Base-by-base conservation (phyloP, 2,113 vertebrate genomes). In the Bufo gargarizans region DNA sequence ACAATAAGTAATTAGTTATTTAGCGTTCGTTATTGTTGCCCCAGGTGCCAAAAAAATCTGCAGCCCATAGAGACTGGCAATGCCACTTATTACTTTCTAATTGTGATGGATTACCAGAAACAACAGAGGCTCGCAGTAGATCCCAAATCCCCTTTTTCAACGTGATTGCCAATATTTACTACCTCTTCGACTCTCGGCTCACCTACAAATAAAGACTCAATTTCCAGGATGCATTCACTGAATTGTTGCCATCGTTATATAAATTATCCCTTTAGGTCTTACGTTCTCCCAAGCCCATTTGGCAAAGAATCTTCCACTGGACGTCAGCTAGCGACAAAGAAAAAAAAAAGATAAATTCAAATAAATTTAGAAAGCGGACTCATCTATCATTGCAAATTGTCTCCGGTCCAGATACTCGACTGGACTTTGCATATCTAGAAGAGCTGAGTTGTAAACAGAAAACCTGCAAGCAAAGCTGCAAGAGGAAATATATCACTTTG, bases 171-270 rank as follows among this genome's bases (percentile, higher is more conserved):
- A 58, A 16, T 59, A 81, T 59, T 81, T 19, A 59, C 55, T 81
- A 61, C 78, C 55, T 78, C 71, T 85, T 56, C 55, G 3, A 14
- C 20, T 72, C 83, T 85, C 17, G 7, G 56, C 55, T 43, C 55
- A 76, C 50, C 67, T 55, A 56, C 67, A 87, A 63, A 81, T 81
- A 58, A 87, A 81, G 86, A 33, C 55, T 45, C 58, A 83, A 88
- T 88, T 77, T 83, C 58, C 80, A 77, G 71, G 71, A 88, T 77
- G 71, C 71, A 77, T 82, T 55, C 55, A 13, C 71, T 88, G 80
- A 88, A 77, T 76, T 43, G 69, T 65, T 88, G 86, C 86, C 72
- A 77, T 55, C 80, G 50, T 88, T 84, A 45, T 69, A 89, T 77
- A 84, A 84, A 89, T 67, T 43, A 89, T 65, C 58, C 81, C 33